Conservation (phyloP, 2,113 vertebrate species). For the Xenopus borealis region DNA sequence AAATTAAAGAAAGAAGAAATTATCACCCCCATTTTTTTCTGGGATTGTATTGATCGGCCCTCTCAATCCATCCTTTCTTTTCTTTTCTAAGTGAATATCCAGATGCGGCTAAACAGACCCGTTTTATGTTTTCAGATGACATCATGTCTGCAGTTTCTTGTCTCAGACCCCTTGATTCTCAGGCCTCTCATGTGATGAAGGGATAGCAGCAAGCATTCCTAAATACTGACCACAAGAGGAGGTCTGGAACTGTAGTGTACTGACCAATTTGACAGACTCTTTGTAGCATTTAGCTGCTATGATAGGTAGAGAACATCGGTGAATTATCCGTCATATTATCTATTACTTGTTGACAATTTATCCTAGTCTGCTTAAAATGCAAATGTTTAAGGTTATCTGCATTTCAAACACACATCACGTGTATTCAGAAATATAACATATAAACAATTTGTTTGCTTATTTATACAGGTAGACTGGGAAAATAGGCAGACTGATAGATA, state of each 20-base stretch:
- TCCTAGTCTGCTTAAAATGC: no score
- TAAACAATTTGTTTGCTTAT: no score
- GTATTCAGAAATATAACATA: no score
- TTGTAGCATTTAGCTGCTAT: no score
- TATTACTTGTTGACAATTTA: no score
- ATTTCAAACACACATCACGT: no score
- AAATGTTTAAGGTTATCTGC: no score
- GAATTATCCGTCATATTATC: no score
- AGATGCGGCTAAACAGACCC: conserved; percentile 28
- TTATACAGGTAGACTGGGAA: no score
- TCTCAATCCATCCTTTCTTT: conserved; percentile 22
- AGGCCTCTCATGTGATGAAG: background rate
- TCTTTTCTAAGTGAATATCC: conserved; percentile 21
- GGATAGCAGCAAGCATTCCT: background rate
- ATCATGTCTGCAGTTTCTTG: conserved; percentile 31
- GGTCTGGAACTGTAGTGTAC: background rate
- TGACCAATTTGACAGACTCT: no score
- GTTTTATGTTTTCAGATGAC: conserved; percentile 37
- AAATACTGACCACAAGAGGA: conserved; percentile 1
- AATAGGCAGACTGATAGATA: no score
- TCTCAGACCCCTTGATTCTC: conserved; percentile 18
- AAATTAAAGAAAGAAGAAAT: background rate
- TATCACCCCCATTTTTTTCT: background rate
- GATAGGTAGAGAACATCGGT: no score
- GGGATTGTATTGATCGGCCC: conserved; percentile 13